These are phyloP conservation scores for Trichoplax adhaerens DNA, from an alignment of 37 sponge, comb jelly and placozoan genomes.

Conservation along the genomic window DNA sequence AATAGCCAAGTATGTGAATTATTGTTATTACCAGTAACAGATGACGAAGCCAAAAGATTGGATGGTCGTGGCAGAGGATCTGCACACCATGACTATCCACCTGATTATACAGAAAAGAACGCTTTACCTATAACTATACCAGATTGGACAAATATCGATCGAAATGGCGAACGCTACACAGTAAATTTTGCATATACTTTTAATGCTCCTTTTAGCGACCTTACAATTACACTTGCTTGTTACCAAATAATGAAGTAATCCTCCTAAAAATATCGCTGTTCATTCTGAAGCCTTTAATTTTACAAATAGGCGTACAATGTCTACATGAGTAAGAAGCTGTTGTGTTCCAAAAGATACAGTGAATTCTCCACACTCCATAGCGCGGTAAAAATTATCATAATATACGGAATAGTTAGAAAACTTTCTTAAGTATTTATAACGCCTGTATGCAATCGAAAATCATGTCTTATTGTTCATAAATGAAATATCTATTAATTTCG, in stretches of 20 bases:
- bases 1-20: slow-evolving; percentile 41
- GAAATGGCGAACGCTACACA: slow-evolving; percentile 46
- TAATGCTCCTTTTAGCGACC: too few species aligned
- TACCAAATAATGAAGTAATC: too few species aligned
- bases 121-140: slow-evolving; percentile 60
- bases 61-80: slow-evolving; percentile 13
- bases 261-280: too few species aligned
- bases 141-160: slow-evolving; percentile 17
- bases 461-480: too few species aligned
- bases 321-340: slow-evolving; percentile 16
- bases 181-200: slow-evolving; percentile 1
- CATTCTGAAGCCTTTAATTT: too few species aligned
- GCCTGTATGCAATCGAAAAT: too few species aligned
- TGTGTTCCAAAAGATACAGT: slow-evolving; percentile 20
- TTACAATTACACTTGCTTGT: too few species aligned
- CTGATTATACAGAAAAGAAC: slow-evolving; percentile 44
- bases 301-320: slow-evolving; percentile 7
- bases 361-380: slow-evolving; percentile 6
- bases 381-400: too few species aligned
- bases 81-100: background rate
- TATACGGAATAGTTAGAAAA: too few species aligned
- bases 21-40: slow-evolving; percentile 48
- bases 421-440: too few species aligned
- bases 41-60: slow-evolving; percentile 57
- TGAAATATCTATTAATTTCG: too few species aligned